Evolutionary conservation across 2,797 vertebrate species (phyloP).

Genomic region (Gouania willdenowi): DNA sequence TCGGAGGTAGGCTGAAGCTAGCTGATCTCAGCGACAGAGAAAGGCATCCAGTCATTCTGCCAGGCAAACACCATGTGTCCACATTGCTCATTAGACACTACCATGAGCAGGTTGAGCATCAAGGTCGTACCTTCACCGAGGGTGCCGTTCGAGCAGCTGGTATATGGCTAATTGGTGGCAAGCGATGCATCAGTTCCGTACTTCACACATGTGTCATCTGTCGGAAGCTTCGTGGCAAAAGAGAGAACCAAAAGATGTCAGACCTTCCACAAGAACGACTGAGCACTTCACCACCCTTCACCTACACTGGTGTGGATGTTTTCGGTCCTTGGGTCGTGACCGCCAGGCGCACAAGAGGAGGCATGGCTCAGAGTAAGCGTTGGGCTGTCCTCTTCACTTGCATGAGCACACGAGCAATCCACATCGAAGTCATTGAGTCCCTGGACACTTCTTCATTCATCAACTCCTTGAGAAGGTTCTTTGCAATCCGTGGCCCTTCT

Average conservation of each 20-base stretch:
- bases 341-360: too few relatives aligned
- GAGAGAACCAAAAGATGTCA: not conserved
- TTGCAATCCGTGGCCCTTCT: too few relatives aligned
- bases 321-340: not conserved
- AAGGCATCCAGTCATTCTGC: not conserved
- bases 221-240: not conserved
- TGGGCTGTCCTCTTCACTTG: too few relatives aligned
- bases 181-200: not conserved
- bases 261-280: not conserved
- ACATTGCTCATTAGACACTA: not conserved
- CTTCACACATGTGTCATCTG: not conserved
- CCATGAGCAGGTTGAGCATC: not conserved
- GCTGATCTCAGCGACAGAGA: not conserved
- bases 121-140: not conserved
- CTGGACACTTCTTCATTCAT: too few relatives aligned
- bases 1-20: too few relatives aligned
- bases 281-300: not conserved
- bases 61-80: not conserved
- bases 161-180: not conserved
- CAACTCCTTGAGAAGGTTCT: too few relatives aligned
- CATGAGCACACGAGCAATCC: not conserved
- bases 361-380: accelerated
- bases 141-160: not conserved
- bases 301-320: not conserved
- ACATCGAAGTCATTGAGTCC: too few relatives aligned